Base-by-base conservation (phyloP, 2,797 vertebrate species). In the Neostethus bicornis region DNA sequence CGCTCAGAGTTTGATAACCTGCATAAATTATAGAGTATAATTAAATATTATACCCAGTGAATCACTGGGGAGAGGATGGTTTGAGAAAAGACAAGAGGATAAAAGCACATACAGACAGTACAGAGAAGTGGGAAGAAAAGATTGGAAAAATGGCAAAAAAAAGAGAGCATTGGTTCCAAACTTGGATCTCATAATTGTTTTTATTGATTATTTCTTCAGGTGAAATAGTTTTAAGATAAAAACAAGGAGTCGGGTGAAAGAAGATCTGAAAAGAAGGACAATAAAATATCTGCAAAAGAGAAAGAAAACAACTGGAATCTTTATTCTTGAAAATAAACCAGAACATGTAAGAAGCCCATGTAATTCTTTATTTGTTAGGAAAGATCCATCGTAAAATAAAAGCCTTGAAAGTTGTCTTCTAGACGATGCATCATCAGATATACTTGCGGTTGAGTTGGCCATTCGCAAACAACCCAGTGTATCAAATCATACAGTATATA, bases 1-100 rank as follows among this genome's bases (percentile, higher is more conserved):
- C 88, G 86, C 90, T 88, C 88, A 85, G 87, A 90, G 89, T 92
- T 91, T 93, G 91, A 92, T 92, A 92, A 92, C 90, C 90, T 89
- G 90, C 88, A 92, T 92, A 92, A 92, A 93, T 92, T 92, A 92
- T 89, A 89, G 90, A 90, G 87, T 86, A 82, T 92, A 92, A 92
- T 93, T 93, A 92, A 92, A 93, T 92, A 91, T 90, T 89, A 89
- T 90, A 90, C 86, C 83, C 86, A 47, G 83, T 86, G 87, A 90
- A 90, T 91, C 84, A 86, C 85, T 78, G 84, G 89, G 80, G 87
- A 90, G 89, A 89, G 85, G 68, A 81, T 66, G 61, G 78, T 70
- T 42, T 68, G 60, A 81, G 73, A 76, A 70, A 64, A 85, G 69
- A 89, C 58, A 74, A 58, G 75, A 67, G 72, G 69, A 78, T 80